phyloP scores from a whole-genome alignment of 2,113 vertebrate genomes.

The Megaceryle torquata region DNA sequence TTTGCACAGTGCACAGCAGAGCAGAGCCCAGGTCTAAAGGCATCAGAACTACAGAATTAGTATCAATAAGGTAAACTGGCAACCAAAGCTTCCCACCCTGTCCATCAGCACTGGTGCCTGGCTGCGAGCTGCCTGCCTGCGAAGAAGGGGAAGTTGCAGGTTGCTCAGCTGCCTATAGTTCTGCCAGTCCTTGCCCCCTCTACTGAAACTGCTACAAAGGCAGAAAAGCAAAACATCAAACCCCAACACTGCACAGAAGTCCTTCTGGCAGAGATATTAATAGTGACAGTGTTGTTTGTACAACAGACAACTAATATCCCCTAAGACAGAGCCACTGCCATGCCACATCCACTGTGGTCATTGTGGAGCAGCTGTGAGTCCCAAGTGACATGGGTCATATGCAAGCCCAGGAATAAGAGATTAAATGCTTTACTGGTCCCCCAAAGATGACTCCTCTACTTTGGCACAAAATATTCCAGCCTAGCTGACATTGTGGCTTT shows the following conservation, averaged over 20 bases:
- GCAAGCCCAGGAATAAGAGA: neutral
- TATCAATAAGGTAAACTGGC: neutral
- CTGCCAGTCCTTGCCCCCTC: constrained; percentile 33
- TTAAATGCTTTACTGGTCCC: neutral
- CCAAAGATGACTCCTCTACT: neutral
- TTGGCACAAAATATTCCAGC: neutral
- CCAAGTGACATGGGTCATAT: neutral
- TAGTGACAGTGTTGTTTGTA: neutral
- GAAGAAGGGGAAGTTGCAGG: neutral
- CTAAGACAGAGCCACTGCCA: neutral
- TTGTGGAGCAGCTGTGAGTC: neutral
- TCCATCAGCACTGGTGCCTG: neutral
- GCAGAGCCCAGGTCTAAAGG: neutral
- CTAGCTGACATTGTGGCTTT: neutral
- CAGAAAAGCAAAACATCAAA: constrained; percentile 25
- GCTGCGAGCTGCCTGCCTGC: neutral
- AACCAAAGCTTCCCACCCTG: neutral
- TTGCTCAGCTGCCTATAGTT: constrained; percentile 12
- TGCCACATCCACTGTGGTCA: neutral
- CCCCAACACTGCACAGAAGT: neutral
- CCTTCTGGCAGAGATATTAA: neutral
- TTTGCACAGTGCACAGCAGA: neutral
- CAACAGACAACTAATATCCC: neutral
- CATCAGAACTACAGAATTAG: neutral
- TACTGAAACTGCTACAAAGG: constrained; percentile 12